phyloP scores from a whole-genome alignment of 2,888 invertebrate species.

The Danaus chrysippus region DNA sequence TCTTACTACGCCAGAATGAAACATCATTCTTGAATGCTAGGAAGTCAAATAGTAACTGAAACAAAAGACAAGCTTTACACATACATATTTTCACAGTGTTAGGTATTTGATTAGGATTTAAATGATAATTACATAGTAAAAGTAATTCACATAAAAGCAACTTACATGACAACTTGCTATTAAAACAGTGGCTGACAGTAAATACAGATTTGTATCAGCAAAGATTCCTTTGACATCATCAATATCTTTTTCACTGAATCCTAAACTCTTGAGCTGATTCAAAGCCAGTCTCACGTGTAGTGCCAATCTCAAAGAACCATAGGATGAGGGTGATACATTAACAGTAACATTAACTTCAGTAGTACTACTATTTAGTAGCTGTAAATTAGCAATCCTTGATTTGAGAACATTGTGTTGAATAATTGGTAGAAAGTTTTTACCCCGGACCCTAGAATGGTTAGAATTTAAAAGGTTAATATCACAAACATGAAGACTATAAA shows the following conservation, averaged over 20 bases:
- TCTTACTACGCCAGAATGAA: constrained; percentile 93
- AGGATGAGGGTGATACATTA: constrained; percentile 85
- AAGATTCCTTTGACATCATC: constrained; percentile 98
- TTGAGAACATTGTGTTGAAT: constrained; percentile 90
- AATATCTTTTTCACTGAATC: constrained; percentile 95
- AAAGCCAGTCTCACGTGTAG: constrained; percentile 88
- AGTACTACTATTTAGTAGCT: constrained; percentile 80
- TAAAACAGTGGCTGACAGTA: constrained; percentile 92
- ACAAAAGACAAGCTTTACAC: constrained; percentile 6
- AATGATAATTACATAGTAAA: constrained; percentile 12
- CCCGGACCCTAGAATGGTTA: constrained; percentile 74
- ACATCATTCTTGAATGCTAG: constrained; percentile 99
- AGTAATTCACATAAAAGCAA: constrained; percentile 31
- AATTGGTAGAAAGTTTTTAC: constrained; percentile 88
- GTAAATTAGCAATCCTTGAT: constrained; percentile 86
- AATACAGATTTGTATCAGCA: constrained; percentile 95
- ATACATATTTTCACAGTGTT: no score
- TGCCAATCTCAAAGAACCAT: constrained; percentile 88
- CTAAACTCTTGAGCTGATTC: constrained; percentile 83
- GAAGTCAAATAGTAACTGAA: constrained; percentile 96
- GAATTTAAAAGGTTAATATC: background rate
- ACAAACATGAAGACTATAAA: no score
- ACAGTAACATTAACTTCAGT: constrained; percentile 83
- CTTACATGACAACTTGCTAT: constrained; percentile 96
- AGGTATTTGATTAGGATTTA: background rate